Base-by-base conservation (phyloP, 2,797 vertebrate genomes). In the Lerista edwardsae region DNA sequence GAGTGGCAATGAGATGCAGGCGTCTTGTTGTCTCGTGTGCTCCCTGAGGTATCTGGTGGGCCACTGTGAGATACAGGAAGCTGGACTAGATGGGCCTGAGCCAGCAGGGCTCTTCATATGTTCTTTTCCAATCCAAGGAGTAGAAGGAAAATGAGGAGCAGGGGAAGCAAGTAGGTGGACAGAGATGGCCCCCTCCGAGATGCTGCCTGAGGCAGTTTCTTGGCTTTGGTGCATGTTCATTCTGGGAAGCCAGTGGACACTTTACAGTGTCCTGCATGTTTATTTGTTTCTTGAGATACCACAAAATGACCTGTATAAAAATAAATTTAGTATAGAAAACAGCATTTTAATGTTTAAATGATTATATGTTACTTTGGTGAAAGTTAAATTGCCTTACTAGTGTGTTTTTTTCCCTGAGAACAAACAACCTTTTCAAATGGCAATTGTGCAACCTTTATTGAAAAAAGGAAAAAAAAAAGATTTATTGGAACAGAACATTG, bases 191-290 rank as follows among this genome's bases (percentile, higher is more conserved):
- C 19, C 51, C 51, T 17, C 51, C 14, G 19, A 17, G 15, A 2
- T 9, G 47, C 12, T 51, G 12, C 12, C 12, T 51, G 47, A 51
- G 51, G 51, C 27, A 29, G 51, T 75, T 44, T 67, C 55, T 85
- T 75, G 47, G 39, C 51, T 80, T 69, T 31, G 31, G 21, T 73
- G 2, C 17, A 3, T 21, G 6, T 69, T 44, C 34, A 36, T 85
- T 85, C 72, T 85, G 72, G 78, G 72, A 85, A 75, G 81, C 36
- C 61, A 68, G 44, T 61, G 57, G 36, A 29, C 64, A 80, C 68
- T 75, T 75, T 75, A 75, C 34, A 69, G 47, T n/a, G 41, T 15
- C 25, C 64, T 79, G 69, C 27, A 67, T 25, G 21, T 31, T 51
- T 62, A 29, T 55, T 73, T 83, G 61, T 82, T 31, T 36, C 23